phyloP scores from a whole-genome alignment of 2,113 vertebrate genomes.

The Nothobranchius furzeri region DNA sequence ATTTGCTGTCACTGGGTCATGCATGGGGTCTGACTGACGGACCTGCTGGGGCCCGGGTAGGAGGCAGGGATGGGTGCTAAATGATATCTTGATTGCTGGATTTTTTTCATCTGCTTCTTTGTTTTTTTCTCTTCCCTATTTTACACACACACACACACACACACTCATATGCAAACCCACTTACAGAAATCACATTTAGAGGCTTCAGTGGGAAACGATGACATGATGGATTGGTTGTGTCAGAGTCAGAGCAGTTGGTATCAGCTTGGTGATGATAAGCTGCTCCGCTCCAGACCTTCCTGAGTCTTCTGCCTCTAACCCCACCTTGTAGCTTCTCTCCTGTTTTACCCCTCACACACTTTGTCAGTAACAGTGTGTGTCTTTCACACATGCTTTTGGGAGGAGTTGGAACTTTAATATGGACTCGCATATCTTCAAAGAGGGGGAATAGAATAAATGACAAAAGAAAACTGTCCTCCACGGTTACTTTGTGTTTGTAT shows the following conservation, averaged over 20 bases:
- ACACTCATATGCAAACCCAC: slow-evolving; percentile 16
- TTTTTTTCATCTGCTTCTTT: background rate
- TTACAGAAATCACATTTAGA: slow-evolving; percentile 59
- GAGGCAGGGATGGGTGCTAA: slow-evolving; percentile 77
- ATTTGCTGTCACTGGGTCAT: slow-evolving; percentile 83
- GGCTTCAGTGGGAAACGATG: slow-evolving; percentile 77
- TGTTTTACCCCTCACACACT: slow-evolving; percentile 14
- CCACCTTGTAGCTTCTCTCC: slow-evolving; percentile 65
- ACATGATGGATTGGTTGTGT: slow-evolving; percentile 87
- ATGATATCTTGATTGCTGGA: slow-evolving; percentile 62
- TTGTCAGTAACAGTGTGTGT: background rate
- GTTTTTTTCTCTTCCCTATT: background rate
- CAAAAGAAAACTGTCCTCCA: too few relatives aligned
- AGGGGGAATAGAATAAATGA: too few relatives aligned
- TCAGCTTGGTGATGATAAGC: slow-evolving; percentile 83
- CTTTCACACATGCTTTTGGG: background rate
- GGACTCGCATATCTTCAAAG: too few relatives aligned
- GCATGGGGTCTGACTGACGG: slow-evolving; percentile 54
- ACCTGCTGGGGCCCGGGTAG: slow-evolving; percentile 57
- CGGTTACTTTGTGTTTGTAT: background rate
- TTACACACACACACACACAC: background rate
- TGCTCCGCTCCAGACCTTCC: slow-evolving; percentile 64
- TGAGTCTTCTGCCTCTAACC: slow-evolving; percentile 55
- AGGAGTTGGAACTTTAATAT: too few relatives aligned
- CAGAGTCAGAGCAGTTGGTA: slow-evolving; percentile 83